A percentile compares a stretch with the other conserved stretches of the same genome.
Conservation (phyloP, 2,888 invertebrate species). For the Cistogaster globosa region DNA sequence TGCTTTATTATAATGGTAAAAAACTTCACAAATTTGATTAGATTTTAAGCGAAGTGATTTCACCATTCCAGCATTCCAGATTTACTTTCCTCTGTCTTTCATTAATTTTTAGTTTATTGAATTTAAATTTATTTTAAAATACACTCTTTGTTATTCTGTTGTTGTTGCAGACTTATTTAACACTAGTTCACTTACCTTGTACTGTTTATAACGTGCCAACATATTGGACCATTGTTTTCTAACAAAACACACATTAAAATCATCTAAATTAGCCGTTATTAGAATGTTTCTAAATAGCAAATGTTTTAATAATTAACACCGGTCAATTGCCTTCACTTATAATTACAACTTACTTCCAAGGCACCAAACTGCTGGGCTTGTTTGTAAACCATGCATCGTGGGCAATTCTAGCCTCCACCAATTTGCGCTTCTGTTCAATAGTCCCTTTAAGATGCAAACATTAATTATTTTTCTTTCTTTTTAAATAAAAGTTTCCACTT, state of each 20-base stretch:
- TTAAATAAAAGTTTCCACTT: conserved; percentile 67
- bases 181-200: conserved; percentile 75
- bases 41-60: too few species aligned
- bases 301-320: not conserved
- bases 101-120: too few species aligned
- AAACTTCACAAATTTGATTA: too few species aligned
- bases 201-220: conserved; percentile 79
- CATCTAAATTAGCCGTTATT: conserved; percentile 77
- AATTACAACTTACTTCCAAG: conserved; percentile 79
- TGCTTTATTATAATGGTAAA: too few species aligned
- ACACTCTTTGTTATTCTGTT: too few species aligned
- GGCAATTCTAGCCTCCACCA: conserved; percentile 79
- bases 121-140: too few species aligned
- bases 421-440: conserved; percentile 78
- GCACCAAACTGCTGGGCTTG: conserved; percentile 76
- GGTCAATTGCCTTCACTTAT: not conserved
- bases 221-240: conserved; percentile 80
- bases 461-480: not conserved
- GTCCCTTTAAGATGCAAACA: conserved; percentile 76
- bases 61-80: too few species aligned
- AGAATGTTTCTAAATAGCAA: conserved; percentile 75
- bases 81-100: too few species aligned
- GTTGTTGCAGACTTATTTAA: too few species aligned
- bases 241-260: conserved; percentile 79
- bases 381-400: conserved; percentile 78